These are phyloP conservation scores for Laterallus jamaicensis DNA, from an alignment of 2,113 vertebrate genomes.

Conservation along the genomic window DNA sequence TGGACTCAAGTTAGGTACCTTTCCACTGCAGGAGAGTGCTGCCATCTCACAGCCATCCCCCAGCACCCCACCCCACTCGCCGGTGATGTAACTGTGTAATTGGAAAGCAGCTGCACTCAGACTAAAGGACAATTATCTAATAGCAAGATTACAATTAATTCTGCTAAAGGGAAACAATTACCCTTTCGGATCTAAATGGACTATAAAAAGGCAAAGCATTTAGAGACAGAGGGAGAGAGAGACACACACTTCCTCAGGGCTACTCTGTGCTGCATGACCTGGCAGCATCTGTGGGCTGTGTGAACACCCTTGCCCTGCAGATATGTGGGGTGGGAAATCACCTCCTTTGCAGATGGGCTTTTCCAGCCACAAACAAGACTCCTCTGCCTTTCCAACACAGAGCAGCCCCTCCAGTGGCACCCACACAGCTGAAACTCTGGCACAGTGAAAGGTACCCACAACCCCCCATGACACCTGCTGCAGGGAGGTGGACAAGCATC, in stretches of 20 bases:
- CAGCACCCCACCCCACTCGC: rapidly evolving
- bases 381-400: rapidly evolving
- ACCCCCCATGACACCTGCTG: no score
- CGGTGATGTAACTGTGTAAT: not conserved
- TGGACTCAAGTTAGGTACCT: not conserved
- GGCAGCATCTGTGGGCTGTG: not conserved
- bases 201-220: not conserved
- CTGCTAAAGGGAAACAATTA: conserved; percentile 38
- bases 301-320: not conserved
- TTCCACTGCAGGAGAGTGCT: not conserved
- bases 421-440: not conserved
- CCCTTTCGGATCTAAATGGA: not conserved
- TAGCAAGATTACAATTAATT: not conserved
- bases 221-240: not conserved
- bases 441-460: not conserved
- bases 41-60: not conserved
- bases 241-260: not conserved
- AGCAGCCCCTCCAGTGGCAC: not conserved
- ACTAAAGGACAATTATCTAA: conserved; percentile 14
- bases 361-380: not conserved
- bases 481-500: not conserved
- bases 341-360: not conserved
- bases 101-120: not conserved
- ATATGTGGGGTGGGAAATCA: rapidly evolving
- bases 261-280: not conserved